Evolutionary conservation across 2,888 invertebrate genomes (phyloP), one percentile per base, ranked within the genome.

Genomic region (Dione vanillae): DNA sequence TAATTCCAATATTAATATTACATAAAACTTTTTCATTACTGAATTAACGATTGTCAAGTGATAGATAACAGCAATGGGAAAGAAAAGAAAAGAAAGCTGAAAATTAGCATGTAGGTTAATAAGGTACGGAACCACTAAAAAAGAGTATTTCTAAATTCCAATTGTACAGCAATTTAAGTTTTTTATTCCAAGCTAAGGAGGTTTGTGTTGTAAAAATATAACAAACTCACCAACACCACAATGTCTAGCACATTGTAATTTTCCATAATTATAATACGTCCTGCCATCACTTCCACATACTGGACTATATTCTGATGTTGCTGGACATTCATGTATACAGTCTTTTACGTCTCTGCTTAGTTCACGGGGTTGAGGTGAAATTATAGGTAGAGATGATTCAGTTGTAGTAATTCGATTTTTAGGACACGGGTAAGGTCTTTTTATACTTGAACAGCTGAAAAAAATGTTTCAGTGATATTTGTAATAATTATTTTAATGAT

Each of bases 221-320:
- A 37, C n/a, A 10, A 54, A 69, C 80, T 78, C 72, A 81, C 81
- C 75, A 59, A 78, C 68, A 62, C 82, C 82, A 74, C 82, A 82
- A 59, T 61, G 19, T 65, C 72, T 70, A 9, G 77, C 77, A 65
- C 78, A 78, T 2, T 74, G 58, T 47, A 79, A 68, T 14, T 75
- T 75, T 10, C 71, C 76, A 37, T 71, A 69, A 61, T 78, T 80
- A 19, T 75, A 73, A 47, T 79, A 79, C 0, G 78, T 79, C 45
- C 75, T 67, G 6, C 70, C 70, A 27, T 80, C 74, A 1, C 78
- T 70, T 0, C 78, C 79, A 70, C 79, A 78, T 9, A 78, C 74
- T 12, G 78, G 78, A 1, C 66, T 43, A 67, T 76, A 75, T 27
- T 73, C 75, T 3, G 74, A 61, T 14, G 72, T 73, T 3, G 58